Evolutionary conservation across 2,113 vertebrate genomes (phyloP), one percentile per base, ranked within the genome.

Genomic region (Scopus umbretta): DNA sequence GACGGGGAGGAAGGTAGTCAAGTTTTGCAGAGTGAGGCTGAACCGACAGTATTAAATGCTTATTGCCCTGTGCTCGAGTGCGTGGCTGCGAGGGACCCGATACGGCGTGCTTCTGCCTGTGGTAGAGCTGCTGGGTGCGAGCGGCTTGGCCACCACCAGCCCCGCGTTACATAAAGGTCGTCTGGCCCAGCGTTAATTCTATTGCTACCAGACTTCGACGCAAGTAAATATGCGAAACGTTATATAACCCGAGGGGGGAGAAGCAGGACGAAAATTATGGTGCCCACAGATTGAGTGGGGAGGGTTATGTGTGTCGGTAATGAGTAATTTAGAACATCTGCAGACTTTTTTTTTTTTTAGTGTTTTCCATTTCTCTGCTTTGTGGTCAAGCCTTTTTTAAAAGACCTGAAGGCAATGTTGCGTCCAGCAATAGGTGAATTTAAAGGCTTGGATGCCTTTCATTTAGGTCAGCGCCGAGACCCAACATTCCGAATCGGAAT

Each of bases 311-410:
- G 88, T 85, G 88, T 84, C 2, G 8, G 74, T 95, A 93, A 88
- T 87, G 84, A 87, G 91, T 89, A 88, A 94, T 94, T 96, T 86
- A 81, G 94, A 94, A 94, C 92, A 95, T 89, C 94, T 95, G 92
- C 70, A 78, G 83, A 17, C 56, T 84, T 82, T 80, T 80, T 92
- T 81, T 90, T 63, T 62, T 42, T 25, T 68, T 36, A 56, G 25
- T 21, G 30, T 88, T 95, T 96, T 96, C 88, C 55, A 79, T 91
- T 93, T 90, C 66, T 18, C 30, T 90, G 72, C 68, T 80, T 84
- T 86, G 68, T 81, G 72, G 73, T 52, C 67, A 27, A 79, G 61
- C n/a, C 26, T 80, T 78, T 88, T 91, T 59, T 18, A 52, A 88
- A 94, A 81, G 88, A 25, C 72, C 80, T 20, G 40, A 68, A 88